These are phyloP conservation scores for Callospermophilus lateralis DNA, from an alignment of 2,113 vertebrate species.

Conservation along the genomic window DNA sequence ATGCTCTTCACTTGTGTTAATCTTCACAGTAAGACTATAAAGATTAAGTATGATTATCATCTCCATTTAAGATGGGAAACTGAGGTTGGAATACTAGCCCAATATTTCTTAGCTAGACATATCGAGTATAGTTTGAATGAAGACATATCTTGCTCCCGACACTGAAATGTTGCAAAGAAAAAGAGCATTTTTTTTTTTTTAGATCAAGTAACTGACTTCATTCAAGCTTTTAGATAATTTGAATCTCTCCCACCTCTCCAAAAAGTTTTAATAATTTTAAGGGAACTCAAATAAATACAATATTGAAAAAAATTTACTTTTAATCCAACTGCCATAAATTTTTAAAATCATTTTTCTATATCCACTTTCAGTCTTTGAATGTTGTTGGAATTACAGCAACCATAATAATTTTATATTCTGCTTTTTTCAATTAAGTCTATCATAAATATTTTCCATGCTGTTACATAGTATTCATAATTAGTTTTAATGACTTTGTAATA, in stretches of 20 bases:
- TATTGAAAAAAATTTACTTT: conserved; percentile 27
- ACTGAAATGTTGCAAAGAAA: background rate
- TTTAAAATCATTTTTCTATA: conserved; percentile 28
- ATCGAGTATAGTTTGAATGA: background rate
- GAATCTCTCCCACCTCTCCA: background rate
- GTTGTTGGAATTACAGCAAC: conserved; percentile 46
- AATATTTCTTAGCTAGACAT: background rate
- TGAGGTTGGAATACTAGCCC: background rate
- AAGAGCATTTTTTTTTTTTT: background rate
- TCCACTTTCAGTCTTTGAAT: conserved; percentile 15
- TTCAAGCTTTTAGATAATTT: conserved; percentile 46
- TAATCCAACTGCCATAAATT: conserved; percentile 44
- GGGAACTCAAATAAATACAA: conserved; percentile 45
- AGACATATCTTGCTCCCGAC: background rate
- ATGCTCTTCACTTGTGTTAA: background rate
- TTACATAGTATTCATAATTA: conserved; percentile 61
- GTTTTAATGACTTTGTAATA: conserved; percentile 75
- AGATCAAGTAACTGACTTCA: background rate
- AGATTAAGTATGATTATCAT: background rate
- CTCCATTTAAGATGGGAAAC: background rate
- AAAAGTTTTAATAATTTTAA: conserved; percentile 29
- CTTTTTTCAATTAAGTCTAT: conserved; percentile 52
- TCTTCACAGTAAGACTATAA: background rate
- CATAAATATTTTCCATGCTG: conserved; percentile 56
- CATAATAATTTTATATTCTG: conserved; percentile 49